Conservation (phyloP, 1,140 invertebrate genomes). For the Drosophila sechellia region DNA sequence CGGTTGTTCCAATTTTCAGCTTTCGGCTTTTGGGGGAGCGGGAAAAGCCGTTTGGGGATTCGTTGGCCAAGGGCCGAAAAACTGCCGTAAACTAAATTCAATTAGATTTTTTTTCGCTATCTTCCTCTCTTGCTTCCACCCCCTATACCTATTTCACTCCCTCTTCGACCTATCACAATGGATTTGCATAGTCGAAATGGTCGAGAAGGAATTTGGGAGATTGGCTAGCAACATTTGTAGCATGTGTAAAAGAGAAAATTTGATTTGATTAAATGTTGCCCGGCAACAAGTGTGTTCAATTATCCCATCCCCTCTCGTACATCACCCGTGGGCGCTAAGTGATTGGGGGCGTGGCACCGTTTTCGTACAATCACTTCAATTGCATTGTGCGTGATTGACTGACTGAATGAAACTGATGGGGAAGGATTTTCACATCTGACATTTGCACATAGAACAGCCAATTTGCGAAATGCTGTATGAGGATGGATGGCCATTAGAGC, state of each 20-base stretch:
- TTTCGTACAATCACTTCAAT: slow-evolving; percentile 12
- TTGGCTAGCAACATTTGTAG: slow-evolving; percentile 47
- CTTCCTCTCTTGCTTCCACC: not conserved
- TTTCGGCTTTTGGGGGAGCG: not conserved
- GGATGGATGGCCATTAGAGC: not conserved
- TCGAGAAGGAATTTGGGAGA: slow-evolving; percentile 12
- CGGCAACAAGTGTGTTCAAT: slow-evolving; percentile 58
- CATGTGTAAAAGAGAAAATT: slow-evolving; percentile 62
- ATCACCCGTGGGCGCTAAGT: not conserved
- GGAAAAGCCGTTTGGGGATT: slow-evolving; percentile 10
- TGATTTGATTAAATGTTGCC: slow-evolving; percentile 71
- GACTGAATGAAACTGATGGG: slow-evolving; percentile 8
- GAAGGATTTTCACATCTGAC: not conserved
- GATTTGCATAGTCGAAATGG: slow-evolving; percentile 58
- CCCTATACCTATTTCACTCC: not conserved
- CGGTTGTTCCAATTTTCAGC: slow-evolving; percentile 49
- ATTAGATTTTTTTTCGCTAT: slow-evolving; percentile 59
- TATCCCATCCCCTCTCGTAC: not conserved
- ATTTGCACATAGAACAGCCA: not conserved
- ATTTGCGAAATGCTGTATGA: not conserved
- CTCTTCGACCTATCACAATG: slow-evolving; percentile 59
- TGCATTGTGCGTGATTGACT: slow-evolving; percentile 43
- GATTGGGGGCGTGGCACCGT: slow-evolving; percentile 14
- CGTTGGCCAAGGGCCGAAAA: slow-evolving; percentile 60
- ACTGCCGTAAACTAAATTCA: slow-evolving; percentile 78